phyloP scores from a whole-genome alignment of 1,140 invertebrate genomes.

The Lepidotrigona ventralis region DNA sequence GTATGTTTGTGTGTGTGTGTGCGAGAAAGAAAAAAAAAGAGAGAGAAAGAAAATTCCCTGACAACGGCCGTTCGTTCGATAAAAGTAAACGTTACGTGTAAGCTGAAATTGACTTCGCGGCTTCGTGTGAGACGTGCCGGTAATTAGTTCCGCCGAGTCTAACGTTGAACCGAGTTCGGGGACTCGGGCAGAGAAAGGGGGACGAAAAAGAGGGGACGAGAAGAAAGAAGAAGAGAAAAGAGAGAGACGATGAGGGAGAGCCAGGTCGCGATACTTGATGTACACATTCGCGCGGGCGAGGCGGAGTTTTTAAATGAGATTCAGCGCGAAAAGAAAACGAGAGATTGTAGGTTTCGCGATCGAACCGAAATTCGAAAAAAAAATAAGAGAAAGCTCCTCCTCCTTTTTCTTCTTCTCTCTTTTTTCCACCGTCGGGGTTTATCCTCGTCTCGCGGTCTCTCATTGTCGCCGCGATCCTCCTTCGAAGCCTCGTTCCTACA shows the following conservation, averaged over 20 bases:
- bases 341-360: conserved; percentile 22
- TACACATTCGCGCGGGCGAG: not conserved
- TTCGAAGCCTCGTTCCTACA: conserved; percentile 5
- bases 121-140: conserved; percentile 23
- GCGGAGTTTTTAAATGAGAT: conserved; percentile 20
- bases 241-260: not conserved
- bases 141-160: conserved; percentile 47
- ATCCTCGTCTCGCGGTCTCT: conserved; percentile 9
- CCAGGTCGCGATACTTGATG: not conserved
- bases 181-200: not conserved
- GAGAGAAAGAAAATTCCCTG: not conserved
- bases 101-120: conserved; percentile 32
- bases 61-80: not conserved
- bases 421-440: conserved; percentile 12
- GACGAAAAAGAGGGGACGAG: not conserved
- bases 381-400: not conserved
- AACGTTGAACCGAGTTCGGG: not conserved
- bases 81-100: conserved; percentile 32
- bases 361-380: conserved; percentile 17
- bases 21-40: not conserved
- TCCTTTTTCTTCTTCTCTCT: not conserved
- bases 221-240: not conserved
- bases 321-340: conserved; percentile 3
- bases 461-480: conserved; percentile 13
- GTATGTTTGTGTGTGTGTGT: no score